A percentile compares a stretch with the other conserved stretches of the same genome.
These are phyloP conservation scores for Drosophila nigromelanica DNA, from an alignment of 1,140 invertebrate species.

Conservation along the genomic window DNA sequence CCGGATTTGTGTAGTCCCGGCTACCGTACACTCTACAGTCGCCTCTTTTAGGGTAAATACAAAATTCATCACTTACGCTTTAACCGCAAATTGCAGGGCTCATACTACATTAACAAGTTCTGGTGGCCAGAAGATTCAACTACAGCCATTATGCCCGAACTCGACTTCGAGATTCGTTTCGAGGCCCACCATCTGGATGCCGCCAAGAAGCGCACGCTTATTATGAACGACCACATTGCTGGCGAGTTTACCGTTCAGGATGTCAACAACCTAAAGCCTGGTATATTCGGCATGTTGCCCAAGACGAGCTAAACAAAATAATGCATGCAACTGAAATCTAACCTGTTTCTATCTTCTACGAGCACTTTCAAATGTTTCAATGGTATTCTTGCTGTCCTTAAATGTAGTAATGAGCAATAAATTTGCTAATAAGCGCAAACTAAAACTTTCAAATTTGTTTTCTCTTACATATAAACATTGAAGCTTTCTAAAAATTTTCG, in stretches of 20 bases:
- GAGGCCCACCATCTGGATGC: constrained; percentile 60
- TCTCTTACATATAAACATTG: background rate
- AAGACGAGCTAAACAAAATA: constrained; percentile 36
- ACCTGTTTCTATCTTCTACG: constrained; percentile 5
- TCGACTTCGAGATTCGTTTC: constrained; percentile 72
- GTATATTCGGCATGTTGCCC: constrained; percentile 74
- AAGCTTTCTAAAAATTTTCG: background rate
- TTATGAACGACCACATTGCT: constrained; percentile 66
- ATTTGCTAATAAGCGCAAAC: constrained; percentile 39
- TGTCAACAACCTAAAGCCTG: constrained; percentile 74
- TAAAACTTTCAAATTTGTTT: background rate
- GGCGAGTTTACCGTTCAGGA: constrained; percentile 73
- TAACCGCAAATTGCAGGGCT: constrained; percentile 69
- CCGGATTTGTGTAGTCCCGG: background rate
- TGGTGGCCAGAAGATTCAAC: constrained; percentile 80
- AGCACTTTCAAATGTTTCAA: constrained; percentile 52
- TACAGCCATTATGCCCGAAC: constrained; percentile 67
- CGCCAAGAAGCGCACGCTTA: constrained; percentile 62
- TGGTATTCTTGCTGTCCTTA: constrained; percentile 54
- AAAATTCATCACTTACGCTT: constrained; percentile 51
- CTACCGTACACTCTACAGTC: constrained; percentile 9
- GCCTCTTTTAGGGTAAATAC: constrained; percentile 60
- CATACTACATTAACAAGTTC: constrained; percentile 78
- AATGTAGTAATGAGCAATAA: constrained; percentile 41
- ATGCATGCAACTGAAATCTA: background rate